Evolutionary conservation across 2,888 invertebrate species (phyloP), one percentile per base, ranked within the genome.

Genomic region (Cryptocephalus primarius): DNA sequence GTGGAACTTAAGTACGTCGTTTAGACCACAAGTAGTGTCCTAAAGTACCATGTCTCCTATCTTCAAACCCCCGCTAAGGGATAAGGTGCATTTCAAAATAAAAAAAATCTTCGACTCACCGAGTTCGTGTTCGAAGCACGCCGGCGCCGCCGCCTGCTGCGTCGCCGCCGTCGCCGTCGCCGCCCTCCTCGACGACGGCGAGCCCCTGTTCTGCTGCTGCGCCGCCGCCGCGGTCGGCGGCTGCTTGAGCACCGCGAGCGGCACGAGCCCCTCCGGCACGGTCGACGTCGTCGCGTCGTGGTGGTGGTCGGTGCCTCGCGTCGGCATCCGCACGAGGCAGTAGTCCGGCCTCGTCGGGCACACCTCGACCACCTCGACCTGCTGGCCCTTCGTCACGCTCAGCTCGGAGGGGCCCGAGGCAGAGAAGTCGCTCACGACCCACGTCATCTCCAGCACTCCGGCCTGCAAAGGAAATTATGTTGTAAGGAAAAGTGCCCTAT

Each of bases 401-500:
- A 94, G 71, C 70, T 94, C 93, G 46, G 84, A 83, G 41, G 83
- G 75, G 55, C 83, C 82, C 9, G 80, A 74, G 12, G 84, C 76
- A n/a, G 87, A 83, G 69, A 87, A 88, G 68, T 94, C 93, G 54
- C 86, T 85, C 47, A 91, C 81, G 60, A 92, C 89, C 90, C 90
- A 90, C 49, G 89, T 89, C 80, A 89, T 86, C 69, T 92, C 91
- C 53, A 84, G 79, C 47, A 83, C 85, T 60, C 86, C 83, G 47
- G 80, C 75, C 86, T 88, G 74, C 32, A 72, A 75, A 32, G 6
- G 22, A 6, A 6, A 22, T n/a, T n/a, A 22, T 22, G 22, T 2
- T 4, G 2, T 22, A 22, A 6, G 22, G 22, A 4, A 22, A 6
- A 22, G 22, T 22, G n/a, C 22, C 22, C 22, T 22, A 22, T 22